Evolutionary conservation across 2,797 vertebrate genomes (phyloP).

Genomic region (Acridotheres tristis): DNA sequence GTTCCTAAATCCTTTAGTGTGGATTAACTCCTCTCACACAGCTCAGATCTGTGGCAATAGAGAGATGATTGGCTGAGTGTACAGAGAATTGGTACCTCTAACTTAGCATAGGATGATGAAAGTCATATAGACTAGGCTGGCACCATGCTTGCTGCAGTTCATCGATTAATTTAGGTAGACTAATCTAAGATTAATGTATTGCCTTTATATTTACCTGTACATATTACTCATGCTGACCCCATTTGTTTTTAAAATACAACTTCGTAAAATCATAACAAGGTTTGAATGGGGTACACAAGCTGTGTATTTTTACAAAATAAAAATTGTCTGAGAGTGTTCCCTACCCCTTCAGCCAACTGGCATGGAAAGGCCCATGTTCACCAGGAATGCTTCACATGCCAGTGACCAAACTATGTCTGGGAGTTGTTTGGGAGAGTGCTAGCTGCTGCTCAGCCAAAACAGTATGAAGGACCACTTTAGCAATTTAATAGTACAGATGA

Average conservation of each 20-base stretch:
- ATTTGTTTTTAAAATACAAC: neutral
- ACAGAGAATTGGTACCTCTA: neutral
- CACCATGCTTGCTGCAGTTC: neutral
- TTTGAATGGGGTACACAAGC: neutral
- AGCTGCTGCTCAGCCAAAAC: conserved; percentile 23
- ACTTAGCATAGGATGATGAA: neutral
- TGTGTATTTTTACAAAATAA: neutral
- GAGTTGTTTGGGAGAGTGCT: neutral
- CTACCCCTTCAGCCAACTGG: neutral
- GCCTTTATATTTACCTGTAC: no score
- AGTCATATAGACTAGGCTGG: neutral
- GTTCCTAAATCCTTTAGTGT: neutral
- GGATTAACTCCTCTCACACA: neutral
- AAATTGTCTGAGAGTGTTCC: neutral
- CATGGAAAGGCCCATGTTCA: conserved; percentile 2
- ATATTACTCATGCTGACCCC: neutral
- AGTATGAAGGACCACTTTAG: conserved; percentile 24
- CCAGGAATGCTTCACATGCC: conserved; percentile 18
- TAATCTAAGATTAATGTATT: neutral
- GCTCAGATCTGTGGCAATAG: neutral
- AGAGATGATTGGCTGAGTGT: neutral
- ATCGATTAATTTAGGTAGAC: neutral
- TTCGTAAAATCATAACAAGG: neutral
- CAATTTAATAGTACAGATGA: conserved; percentile 19
- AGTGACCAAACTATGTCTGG: neutral